Evolutionary conservation across 2,113 vertebrate genomes (phyloP).

Genomic region (Anhinga anhinga): DNA sequence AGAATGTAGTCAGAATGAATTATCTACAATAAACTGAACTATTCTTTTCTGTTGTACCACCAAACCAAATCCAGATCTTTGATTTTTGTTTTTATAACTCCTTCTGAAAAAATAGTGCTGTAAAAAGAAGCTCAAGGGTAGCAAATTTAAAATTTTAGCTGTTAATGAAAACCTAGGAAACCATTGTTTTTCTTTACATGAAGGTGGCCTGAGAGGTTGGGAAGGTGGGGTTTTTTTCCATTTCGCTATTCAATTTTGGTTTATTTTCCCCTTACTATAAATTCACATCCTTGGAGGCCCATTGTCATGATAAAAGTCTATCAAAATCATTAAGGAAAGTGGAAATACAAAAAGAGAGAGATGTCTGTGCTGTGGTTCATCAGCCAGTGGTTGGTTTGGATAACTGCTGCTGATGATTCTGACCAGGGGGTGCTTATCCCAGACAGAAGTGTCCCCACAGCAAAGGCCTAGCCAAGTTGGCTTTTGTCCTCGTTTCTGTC

Average conservation of each 20-base stretch:
- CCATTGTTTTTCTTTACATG: not conserved
- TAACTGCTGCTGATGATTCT: not conserved
- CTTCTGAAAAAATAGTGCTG: not conserved
- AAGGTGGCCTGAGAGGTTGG: not conserved
- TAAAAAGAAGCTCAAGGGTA: not conserved
- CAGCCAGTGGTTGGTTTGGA: not conserved
- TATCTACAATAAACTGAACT: not conserved
- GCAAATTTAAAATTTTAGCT: not conserved
- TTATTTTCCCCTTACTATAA: not conserved
- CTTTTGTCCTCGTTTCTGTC: not conserved
- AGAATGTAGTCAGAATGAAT: not conserved
- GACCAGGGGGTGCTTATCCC: not conserved
- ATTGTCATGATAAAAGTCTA: fast-evolving
- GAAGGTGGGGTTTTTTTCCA: not conserved
- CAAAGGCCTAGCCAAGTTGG: not conserved
- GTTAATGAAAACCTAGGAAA: not conserved
- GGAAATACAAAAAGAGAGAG: not conserved
- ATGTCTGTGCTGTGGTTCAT: not conserved
- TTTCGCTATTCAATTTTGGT: not conserved
- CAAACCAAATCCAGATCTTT: not conserved
- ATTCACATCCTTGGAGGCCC: not conserved
- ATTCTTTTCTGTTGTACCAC: not conserved
- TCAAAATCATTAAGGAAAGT: not conserved
- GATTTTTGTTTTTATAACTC: not conserved
- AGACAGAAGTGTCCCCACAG: not conserved